Evolutionary conservation across 1,140 invertebrate genomes (phyloP), one percentile per base, ranked within the genome.

Genomic region (Anoplophora glabripennis): DNA sequence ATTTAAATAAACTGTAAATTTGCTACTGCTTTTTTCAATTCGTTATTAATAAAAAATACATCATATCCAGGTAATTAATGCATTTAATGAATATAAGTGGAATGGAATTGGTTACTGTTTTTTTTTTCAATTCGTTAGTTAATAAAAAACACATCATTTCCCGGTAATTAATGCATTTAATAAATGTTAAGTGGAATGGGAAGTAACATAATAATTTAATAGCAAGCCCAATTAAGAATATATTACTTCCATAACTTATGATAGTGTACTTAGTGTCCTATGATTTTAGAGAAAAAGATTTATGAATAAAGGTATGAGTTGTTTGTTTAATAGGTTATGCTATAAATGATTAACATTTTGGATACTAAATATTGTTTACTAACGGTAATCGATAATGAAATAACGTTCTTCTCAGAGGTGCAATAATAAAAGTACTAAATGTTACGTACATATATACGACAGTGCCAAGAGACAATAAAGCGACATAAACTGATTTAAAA

Each of bases 351-450:
- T 15, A 18, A 18, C 7, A 12, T 11, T 52, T 36, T 52, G 5
- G 33, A 14, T 8, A 36, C 4, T 15, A 36, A n/a, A 35, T 41
- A 36, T 3, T n/a, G 11, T 52, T 38, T 18, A 40, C 42, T 38
- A 8, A 38, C 35, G 7, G 12, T 11, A 33, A 51, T n/a, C 21
- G 18, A 11, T 18, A 47, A 36, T 53, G 21, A 53, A 36, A 53
- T 21, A 36, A 41, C 5, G 36, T 36, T 40, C 38, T 41, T 18
- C 35, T 5, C 11, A 41, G 40, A 11, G 41, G 28, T 41, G 38
- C 41, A 36, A 53, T 53, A 15, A 52, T 38, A 21, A 36, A 33
- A 33, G 10, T 34, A 36, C 21, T 9, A 10, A 14, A 46, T 56
- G 10, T 47, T 47, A 51, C n/a, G 10, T 15, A 17, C n/a, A 21